These are phyloP conservation scores for Platichthys flesus DNA, from an alignment of 2,113 vertebrate genomes.

Conservation along the genomic window DNA sequence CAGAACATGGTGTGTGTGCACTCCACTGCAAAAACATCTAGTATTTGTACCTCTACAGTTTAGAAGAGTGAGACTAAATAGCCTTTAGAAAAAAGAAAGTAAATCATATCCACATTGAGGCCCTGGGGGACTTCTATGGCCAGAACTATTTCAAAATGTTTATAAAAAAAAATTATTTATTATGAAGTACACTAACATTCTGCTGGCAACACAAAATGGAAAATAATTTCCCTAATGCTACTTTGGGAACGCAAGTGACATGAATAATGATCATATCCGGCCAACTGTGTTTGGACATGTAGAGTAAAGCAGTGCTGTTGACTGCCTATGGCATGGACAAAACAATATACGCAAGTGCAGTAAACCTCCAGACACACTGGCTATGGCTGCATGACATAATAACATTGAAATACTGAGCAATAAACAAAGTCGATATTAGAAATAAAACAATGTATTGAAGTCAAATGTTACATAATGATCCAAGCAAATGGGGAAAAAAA, in stretches of 20 bases:
- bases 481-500: background rate
- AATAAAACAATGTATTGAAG: constrained; percentile 8
- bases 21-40: background rate
- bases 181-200: constrained; percentile 14
- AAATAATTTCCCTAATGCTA: constrained; percentile 37
- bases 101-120: background rate
- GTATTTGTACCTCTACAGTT: background rate
- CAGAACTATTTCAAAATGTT: constrained; percentile 31
- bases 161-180: constrained; percentile 10
- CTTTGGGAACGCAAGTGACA: constrained; percentile 9
- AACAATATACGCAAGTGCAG: background rate
- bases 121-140: constrained; percentile 6
- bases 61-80: constrained; percentile 8
- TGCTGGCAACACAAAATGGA: constrained; percentile 22
- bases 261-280: constrained; percentile 25
- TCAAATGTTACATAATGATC: background rate
- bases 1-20: background rate
- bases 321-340: background rate
- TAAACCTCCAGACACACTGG: constrained; percentile 7
- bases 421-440: background rate
- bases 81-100: constrained; percentile 5
- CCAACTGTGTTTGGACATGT: background rate
- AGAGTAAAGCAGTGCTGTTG: constrained; percentile 30
- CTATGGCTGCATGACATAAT: background rate
- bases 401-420: constrained; percentile 22